Base-by-base conservation (phyloP, 2,888 invertebrate species). In the Ormyrus nitidulus region DNA sequence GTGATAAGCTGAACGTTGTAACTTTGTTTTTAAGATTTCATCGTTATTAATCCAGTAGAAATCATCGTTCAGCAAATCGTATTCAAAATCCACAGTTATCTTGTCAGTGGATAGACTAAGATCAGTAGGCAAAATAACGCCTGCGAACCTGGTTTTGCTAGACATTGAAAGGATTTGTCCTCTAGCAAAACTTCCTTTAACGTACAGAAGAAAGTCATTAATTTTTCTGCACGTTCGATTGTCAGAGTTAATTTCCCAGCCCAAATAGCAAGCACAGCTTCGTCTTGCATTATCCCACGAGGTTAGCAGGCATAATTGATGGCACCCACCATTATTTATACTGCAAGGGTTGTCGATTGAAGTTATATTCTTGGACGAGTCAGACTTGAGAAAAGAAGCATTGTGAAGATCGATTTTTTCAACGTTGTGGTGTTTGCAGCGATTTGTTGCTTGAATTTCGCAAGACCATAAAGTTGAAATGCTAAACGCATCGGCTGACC, bases 41-140 rank as follows among this genome's bases (percentile, higher is more conserved):
- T 70, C 77, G 7, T 77, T 70, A 10, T 70, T 77, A 7, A 56
- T 34, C 34, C 34, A 53, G 19, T 70, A 70, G 13, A 77, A 77
- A 9, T 46, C 8, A 51, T 70, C 77, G 11, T 62, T 69, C 2
- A 3, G n/a, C 0, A 54, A 2, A 49, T 77, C 70, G 64, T 77
- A 77, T 56, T 70, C 70, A 10, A 70, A 64, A 44, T 70, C 64
- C 2, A 77, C 44, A 0, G 19, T n/a, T 8, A n/a, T n/a, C 13
- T 77, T 70, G 0, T 9, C 0, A 2, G 3, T 56, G 34, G 0
- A 1, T 34, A 34, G 34, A 34, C 2, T 0, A 2, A 34, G 34
- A 34, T 34, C 6, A 2, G 44, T 34, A 8, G 49, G 2, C 0
- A 2, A 34, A 34, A 34, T 34, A 34, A 3, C 34, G 34, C 2